phyloP scores from a whole-genome alignment of 2,888 invertebrate genomes.

The Drosophila nr. perissopoda region DNA sequence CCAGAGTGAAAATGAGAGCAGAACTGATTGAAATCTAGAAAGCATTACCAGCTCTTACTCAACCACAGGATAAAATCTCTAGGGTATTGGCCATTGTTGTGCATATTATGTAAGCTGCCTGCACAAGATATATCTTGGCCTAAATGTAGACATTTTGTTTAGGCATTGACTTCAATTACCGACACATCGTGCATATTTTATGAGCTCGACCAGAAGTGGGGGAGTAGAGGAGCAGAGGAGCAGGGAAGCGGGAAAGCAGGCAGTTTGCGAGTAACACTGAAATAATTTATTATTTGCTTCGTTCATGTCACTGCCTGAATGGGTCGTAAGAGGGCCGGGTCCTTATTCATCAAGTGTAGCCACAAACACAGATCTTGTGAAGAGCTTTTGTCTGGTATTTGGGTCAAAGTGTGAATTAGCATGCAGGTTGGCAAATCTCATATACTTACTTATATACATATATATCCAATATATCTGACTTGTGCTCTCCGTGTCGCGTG shows the following conservation, averaged over 20 bases:
- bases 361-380: constrained; percentile 11
- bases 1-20: not conserved
- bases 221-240: not conserved
- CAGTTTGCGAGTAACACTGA: constrained; percentile 6
- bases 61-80: constrained; percentile 1
- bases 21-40: constrained; percentile 15
- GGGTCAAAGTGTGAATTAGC: constrained; percentile 73
- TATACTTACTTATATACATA: not conserved
- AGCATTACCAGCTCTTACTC: not conserved
- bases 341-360: constrained; percentile 30
- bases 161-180: constrained; percentile 69
- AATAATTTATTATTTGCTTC: constrained; percentile 55
- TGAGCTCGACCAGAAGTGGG: constrained; percentile 38
- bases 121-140: constrained; percentile 22
- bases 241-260: not conserved
- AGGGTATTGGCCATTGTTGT: constrained; percentile 12
- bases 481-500: constrained; percentile 24
- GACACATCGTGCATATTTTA: constrained; percentile 68
- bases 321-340: constrained; percentile 28
- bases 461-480: constrained; percentile 4
- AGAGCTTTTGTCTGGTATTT: constrained; percentile 50
- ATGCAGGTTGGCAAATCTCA: constrained; percentile 46
- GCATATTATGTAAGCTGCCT: constrained; percentile 5
- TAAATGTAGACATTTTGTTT: constrained; percentile 62
- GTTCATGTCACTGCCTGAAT: constrained; percentile 45